A percentile compares a stretch with the other conserved stretches of the same genome.
These are phyloP conservation scores for Callyntrura sp. DNA, from an alignment of 2,888 invertebrate species.

Conservation along the genomic window DNA sequence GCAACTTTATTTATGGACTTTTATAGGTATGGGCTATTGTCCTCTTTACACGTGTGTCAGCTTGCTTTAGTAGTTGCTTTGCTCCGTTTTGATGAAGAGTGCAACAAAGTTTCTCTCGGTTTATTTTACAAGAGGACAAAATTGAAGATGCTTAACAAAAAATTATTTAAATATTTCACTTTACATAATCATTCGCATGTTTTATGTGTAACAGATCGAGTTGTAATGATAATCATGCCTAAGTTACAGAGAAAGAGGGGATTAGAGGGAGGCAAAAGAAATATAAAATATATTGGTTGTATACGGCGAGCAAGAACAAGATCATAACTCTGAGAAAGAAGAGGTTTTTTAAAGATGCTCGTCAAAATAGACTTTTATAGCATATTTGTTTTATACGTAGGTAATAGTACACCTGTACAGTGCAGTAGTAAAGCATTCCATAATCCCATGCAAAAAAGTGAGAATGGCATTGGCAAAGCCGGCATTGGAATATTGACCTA, in stretches of 20 bases:
- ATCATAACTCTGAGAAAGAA: conserved; percentile 25
- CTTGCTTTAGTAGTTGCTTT: background rate
- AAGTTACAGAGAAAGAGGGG: background rate
- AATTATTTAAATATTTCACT: too few relatives aligned
- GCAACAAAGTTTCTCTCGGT: conserved; percentile 9
- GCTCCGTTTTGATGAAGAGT: background rate
- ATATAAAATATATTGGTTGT: conserved; percentile 34
- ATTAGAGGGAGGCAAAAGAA: background rate
- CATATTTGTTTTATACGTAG: too few relatives aligned
- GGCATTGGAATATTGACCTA: background rate
- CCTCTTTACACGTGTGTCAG: too few relatives aligned
- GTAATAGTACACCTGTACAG: too few relatives aligned
- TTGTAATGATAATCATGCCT: too few relatives aligned
- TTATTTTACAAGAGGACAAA: conserved; percentile 1
- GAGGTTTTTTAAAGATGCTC: background rate
- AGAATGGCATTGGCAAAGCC: background rate
- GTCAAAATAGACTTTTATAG: background rate
- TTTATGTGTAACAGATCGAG: too few relatives aligned
- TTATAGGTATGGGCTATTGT: too few relatives aligned
- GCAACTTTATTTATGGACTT: conserved; percentile 27
- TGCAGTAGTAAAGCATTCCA: too few relatives aligned
- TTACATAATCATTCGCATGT: too few relatives aligned
- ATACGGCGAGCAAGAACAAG: conserved; percentile 50
- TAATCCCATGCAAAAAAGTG: background rate
- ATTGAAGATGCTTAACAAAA: background rate